Base-by-base conservation (phyloP, 2,113 vertebrate genomes). In the Sapajus apella region DNA sequence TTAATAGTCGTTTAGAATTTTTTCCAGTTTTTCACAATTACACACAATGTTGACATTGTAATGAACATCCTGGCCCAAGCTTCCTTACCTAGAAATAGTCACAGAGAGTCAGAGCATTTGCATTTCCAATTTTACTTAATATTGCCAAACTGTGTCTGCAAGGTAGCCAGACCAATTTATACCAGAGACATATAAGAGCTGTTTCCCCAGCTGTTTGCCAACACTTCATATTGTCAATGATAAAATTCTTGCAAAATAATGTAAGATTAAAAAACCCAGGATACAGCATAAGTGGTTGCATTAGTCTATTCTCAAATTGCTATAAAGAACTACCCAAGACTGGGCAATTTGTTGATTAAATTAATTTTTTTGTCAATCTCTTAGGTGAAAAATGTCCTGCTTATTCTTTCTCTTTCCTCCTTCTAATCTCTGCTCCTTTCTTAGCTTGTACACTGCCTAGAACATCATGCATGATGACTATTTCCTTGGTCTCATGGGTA, bases 391-490 rank as follows among this genome's bases (percentile, higher is more conserved):
- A 61, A n/a, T 20, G n/a, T 14, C 23, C 52, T 13, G 50, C 23
- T 23, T 55, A 43, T 80, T 79, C 45, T 35, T n/a, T 64, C 52
- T 58, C 18, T 18, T 16, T 23, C 40, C 32, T 80, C 45, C 55
- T 35, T 35, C 77, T 32, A 10, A 27, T 12, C 45, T 14, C 37
- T 0, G 1, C 20, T 50, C 20, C 61, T 30, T 30, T 32, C 45
- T 45, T 23, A 27, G 52, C 52, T 4, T 10, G 11, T 20, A 40
- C 5, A 1, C 43, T 4, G 17, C 40, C 27, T 5, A 21, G 2
- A 20, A 35, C 8, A 4, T 0, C 4, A 0, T 0, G 11, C 30
- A 27, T 37, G 2, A 2, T 7, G 40, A 18, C 3, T 3, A 1
- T 11, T 0, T 9, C 30, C n/a, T 47, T 1, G 23, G 21, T 30